Percentiles rank a stretch among this genome's conserved stretches.
phyloP scores from a whole-genome alignment of 2,113 vertebrate genomes.

The Tupaia tana region DNA sequence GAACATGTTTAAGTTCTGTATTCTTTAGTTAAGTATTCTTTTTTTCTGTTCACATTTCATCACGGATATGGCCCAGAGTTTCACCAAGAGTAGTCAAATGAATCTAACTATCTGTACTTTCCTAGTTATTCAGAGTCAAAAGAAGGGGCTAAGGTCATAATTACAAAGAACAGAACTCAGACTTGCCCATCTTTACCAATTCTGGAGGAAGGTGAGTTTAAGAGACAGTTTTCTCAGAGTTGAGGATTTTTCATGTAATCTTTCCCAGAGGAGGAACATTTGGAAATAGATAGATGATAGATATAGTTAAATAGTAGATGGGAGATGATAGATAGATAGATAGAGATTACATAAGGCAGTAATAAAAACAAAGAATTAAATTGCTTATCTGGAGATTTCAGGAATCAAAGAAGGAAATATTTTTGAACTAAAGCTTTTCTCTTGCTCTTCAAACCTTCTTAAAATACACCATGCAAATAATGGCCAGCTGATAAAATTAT shows the following conservation, averaged over 20 bases:
- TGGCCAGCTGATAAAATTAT: not conserved
- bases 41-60: conserved; percentile 1
- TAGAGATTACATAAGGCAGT: not conserved
- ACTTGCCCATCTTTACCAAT: not conserved
- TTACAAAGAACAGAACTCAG: not conserved
- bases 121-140: not conserved
- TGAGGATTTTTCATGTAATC: conserved; percentile 24
- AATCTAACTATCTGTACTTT: not conserved
- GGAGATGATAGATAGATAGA: too few species aligned
- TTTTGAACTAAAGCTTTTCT: not conserved
- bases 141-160: not conserved
- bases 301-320: too few species aligned
- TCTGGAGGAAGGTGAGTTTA: not conserved
- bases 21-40: not conserved
- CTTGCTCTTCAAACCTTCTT: conserved; percentile 40
- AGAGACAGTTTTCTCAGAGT: not conserved
- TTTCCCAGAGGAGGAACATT: not conserved
- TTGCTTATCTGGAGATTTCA: conserved; percentile 16
- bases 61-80: not conserved
- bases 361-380: conserved; percentile 48
- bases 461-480: not conserved
- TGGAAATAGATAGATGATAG: not conserved
- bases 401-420: not conserved
- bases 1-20: not conserved
- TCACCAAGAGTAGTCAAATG: not conserved